Evolutionary conservation across 2,113 vertebrate genomes (phyloP).

Genomic region (Myotis yumanensis): DNA sequence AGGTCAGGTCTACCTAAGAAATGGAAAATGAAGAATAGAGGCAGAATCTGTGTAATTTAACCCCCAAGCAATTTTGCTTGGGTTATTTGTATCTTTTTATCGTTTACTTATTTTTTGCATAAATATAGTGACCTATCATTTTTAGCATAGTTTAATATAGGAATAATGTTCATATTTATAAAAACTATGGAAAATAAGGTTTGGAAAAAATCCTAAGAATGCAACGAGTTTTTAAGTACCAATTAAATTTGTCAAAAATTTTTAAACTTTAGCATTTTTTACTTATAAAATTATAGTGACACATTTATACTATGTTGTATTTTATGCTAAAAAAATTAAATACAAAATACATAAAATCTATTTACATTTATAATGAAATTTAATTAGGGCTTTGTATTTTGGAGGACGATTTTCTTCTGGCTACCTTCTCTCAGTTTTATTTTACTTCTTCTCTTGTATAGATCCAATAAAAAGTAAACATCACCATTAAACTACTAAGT

Average conservation of each 20-base stretch:
- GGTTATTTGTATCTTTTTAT: constrained; percentile 16
- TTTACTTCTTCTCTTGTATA: background rate
- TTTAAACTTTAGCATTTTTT: constrained; percentile 33
- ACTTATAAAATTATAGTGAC: background rate
- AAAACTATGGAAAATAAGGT: background rate
- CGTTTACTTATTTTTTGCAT: background rate
- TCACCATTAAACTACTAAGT: no score
- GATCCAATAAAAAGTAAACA: background rate
- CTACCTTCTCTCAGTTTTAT: background rate
- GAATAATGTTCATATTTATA: background rate
- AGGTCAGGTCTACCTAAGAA: constrained; percentile 22
- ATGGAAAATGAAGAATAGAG: background rate
- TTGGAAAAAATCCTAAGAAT: constrained; percentile 19
- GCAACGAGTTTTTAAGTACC: constrained; percentile 13
- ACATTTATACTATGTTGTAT: background rate
- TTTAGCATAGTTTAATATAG: background rate
- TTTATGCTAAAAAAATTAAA: background rate
- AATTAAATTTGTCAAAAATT: background rate
- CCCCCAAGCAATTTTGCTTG: background rate
- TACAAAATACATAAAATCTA: background rate
- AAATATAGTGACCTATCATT: background rate
- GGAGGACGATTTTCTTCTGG: constrained; percentile 36
- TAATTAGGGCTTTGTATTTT: constrained; percentile 27
- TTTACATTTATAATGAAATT: constrained; percentile 37
- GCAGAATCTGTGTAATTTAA: background rate